Percentiles rank a stretch among this genome's conserved stretches.
Conservation (phyloP, 2,797 vertebrate genomes). For the Chaunax sp. region DNA sequence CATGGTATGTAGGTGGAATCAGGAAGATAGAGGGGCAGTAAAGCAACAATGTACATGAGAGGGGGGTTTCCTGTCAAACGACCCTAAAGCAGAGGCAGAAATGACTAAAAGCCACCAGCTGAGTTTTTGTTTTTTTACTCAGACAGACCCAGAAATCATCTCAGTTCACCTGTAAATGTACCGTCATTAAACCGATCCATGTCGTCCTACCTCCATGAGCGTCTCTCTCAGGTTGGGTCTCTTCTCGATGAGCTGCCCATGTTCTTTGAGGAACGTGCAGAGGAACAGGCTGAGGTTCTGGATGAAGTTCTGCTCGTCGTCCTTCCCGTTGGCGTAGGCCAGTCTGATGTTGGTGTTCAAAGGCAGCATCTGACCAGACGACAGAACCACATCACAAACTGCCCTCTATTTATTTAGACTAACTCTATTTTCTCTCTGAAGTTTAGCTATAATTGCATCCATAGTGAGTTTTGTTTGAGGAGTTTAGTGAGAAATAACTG, state of each 20-base stretch:
- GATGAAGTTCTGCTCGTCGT: constrained; percentile 99
- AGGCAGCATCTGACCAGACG: constrained; percentile 90
- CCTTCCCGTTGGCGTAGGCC: constrained; percentile 96
- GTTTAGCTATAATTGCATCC: not conserved
- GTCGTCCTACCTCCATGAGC: constrained; percentile 95
- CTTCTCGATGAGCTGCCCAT: constrained; percentile 95
- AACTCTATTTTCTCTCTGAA: too few relatives aligned
- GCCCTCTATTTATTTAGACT: too few relatives aligned
- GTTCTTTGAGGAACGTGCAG: constrained; percentile 98
- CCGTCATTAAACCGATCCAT: too few relatives aligned
- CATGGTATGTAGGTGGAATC: constrained; percentile 16
- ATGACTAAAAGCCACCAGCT: not conserved
- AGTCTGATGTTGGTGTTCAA: constrained; percentile 96
- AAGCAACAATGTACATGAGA: too few relatives aligned
- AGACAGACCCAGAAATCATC: too few relatives aligned
- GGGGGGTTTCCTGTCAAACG: not conserved
- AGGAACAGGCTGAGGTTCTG: constrained; percentile 98
- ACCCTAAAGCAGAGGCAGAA: constrained; percentile 1
- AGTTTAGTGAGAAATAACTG: not conserved
- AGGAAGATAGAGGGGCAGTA: too few relatives aligned
- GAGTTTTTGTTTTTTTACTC: too few relatives aligned
- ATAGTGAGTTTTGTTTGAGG: constrained; percentile 16
- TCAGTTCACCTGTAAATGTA: too few relatives aligned
- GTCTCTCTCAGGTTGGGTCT: constrained; percentile 93
- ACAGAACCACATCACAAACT: not conserved